Base-by-base conservation (phyloP, 2,113 vertebrate species). In the Marmota flaviventris region DNA sequence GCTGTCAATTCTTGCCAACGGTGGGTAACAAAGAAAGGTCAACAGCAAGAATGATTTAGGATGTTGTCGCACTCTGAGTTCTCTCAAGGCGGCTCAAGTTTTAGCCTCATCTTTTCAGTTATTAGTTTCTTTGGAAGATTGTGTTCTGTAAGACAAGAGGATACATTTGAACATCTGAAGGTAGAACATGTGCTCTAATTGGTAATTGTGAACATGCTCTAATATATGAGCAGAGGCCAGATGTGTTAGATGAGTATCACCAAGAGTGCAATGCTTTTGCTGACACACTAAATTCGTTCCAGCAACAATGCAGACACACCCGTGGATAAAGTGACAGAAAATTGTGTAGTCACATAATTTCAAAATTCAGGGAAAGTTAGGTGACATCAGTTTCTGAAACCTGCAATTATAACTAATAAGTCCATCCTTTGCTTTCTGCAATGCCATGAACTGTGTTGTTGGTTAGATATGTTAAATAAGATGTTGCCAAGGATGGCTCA, bases 361-460 rank as follows among this genome's bases (percentile, higher is more conserved):
- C 48, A 76, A 89, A 76, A 37, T 53, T 70, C 63, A 37, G 27
- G 25, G 67, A 58, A 95, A 85, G 34, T 69, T 73, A 39, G 39
- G 37, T 69, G 76, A 95, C 34, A 85, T 73, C 86, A 94, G 61
- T 77, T 90, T 89, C 32, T 14, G 70, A 90, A 96, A 81, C 42
- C 17, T 94, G 58, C 53, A 78, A 58, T 82, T 89, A 83, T 22
- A 86, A 56, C 4, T 45, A 79, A 24, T n/a, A 70, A 77, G 12
- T 56, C 8, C 34, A 91, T 72, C 61, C 69, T 39, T 85, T n/a
- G 48, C 75, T 78, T 42, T 56, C 22, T 77, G 27, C 61, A 75
- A 93, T 8, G 1, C 42, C 61, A 7, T 9, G 9, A 11, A 8
- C 45, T 95, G 16, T 22, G 17, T 53, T 75, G 22, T 65, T 95